Evolutionary conservation across 2,888 invertebrate species (phyloP).

Genomic region (Xestia rhomboidea): DNA sequence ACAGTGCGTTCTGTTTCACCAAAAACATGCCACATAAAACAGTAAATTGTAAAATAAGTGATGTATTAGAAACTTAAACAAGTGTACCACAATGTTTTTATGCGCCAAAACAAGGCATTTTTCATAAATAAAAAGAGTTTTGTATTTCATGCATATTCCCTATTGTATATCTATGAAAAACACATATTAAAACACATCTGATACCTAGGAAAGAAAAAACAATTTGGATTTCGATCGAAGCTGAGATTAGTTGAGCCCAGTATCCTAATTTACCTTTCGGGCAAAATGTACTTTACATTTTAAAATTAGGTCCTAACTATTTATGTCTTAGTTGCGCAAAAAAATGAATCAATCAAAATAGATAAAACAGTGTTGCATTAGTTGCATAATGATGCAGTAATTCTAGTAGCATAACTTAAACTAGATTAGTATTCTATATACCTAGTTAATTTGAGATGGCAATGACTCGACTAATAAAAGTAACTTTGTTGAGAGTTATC

Average conservation of each 20-base stretch:
- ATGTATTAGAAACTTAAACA: no score
- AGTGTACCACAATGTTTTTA: no score
- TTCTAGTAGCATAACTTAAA: not conserved
- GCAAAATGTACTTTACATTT: not conserved
- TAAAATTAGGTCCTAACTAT: not conserved
- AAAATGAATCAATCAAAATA: not conserved
- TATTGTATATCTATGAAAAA: no score
- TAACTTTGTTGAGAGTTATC: not conserved
- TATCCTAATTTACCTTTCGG: not conserved
- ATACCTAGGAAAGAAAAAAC: not conserved
- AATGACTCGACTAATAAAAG: not conserved
- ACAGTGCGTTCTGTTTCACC: no score
- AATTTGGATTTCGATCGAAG: not conserved
- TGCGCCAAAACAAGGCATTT: no score
- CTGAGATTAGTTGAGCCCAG: not conserved
- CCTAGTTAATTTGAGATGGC: not conserved
- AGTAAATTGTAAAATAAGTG: no score
- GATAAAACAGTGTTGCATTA: not conserved
- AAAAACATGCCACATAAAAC: no score
- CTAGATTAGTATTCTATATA: constrained; percentile 19
- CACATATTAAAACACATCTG: not conserved
- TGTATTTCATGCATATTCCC: no score
- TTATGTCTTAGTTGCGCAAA: not conserved
- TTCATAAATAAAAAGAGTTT: no score
- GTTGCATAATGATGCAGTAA: constrained; percentile 13